Evolutionary conservation across 1,140 invertebrate genomes (phyloP).

Genomic region (Uloborus diversus): DNA sequence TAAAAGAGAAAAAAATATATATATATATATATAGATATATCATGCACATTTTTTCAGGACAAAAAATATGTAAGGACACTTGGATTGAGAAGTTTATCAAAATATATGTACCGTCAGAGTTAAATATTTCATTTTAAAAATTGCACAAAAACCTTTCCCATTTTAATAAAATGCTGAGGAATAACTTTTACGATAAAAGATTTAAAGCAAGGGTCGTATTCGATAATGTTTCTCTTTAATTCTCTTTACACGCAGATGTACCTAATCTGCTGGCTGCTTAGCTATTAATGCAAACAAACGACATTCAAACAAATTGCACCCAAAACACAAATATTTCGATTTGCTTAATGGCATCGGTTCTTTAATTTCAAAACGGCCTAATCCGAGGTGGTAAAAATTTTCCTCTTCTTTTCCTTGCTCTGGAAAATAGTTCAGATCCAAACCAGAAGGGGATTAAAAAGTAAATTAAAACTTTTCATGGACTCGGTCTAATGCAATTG

Average conservation of each 20-base stretch:
- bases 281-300: constrained; percentile 29
- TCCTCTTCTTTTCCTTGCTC: neutral
- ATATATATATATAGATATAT: too few relatives aligned
- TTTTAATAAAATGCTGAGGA: too few relatives aligned
- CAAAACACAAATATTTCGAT: constrained; percentile 56
- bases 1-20: neutral
- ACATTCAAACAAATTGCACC: constrained; percentile 49
- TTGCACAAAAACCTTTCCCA: too few relatives aligned
- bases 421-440: neutral
- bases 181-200: too few relatives aligned
- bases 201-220: too few relatives aligned
- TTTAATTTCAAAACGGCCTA: constrained; percentile 31
- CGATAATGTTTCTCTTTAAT: neutral
- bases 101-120: too few relatives aligned
- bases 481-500: constrained; percentile 29
- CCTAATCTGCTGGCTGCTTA: neutral
- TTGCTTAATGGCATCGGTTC: constrained; percentile 38
- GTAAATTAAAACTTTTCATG: constrained; percentile 45
- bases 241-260: neutral
- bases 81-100: too few relatives aligned
- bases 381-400: constrained; percentile 35
- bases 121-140: too few relatives aligned
- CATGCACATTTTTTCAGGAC: too few relatives aligned
- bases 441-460: constrained; percentile 47
- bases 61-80: too few relatives aligned